Evolutionary conservation across 1,140 invertebrate genomes (phyloP).

Genomic region (Papilio aristodemus): DNA sequence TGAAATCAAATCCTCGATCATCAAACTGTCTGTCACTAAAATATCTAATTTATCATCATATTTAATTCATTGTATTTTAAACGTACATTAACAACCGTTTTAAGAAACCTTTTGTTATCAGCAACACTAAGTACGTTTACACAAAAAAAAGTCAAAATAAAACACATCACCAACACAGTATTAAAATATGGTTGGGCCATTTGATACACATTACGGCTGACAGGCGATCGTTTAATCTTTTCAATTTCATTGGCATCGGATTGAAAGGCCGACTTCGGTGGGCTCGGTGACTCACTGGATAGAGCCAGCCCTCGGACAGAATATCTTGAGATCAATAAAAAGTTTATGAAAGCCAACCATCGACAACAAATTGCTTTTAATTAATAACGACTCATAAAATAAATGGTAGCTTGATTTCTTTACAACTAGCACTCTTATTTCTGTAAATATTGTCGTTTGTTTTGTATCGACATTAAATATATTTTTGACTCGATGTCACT

Average conservation of each 20-base stretch:
- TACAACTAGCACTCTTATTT: not conserved
- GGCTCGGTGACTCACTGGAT: conserved; percentile 58
- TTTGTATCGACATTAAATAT: not conserved
- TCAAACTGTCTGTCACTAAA: too few species aligned
- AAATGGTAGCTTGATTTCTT: not conserved
- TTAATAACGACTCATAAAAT: not conserved
- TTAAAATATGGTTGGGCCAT: conserved; percentile 58
- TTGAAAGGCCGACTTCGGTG: conserved; percentile 51
- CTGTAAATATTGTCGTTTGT: not conserved
- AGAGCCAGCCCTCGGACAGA: conserved; percentile 42
- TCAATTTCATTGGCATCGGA: conserved; percentile 67
- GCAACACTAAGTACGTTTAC: conserved; percentile 1
- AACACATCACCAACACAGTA: conserved; percentile 36
- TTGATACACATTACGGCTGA: conserved; percentile 67
- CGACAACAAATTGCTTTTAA: not conserved
- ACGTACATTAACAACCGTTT: conserved; percentile 13
- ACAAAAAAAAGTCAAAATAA: conserved; percentile 4
- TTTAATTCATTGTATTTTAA: not conserved
- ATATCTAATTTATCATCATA: not conserved
- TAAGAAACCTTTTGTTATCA: conserved; percentile 15
- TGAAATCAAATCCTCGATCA: too few species aligned
- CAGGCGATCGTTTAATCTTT: conserved; percentile 71
- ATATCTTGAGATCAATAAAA: conserved; percentile 4
- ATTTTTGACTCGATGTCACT: not conserved
- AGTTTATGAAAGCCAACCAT: conserved; percentile 1